Evolutionary conservation across 2,888 invertebrate species (phyloP), one percentile per base, ranked within the genome.

Genomic region (Drosophila cognata): DNA sequence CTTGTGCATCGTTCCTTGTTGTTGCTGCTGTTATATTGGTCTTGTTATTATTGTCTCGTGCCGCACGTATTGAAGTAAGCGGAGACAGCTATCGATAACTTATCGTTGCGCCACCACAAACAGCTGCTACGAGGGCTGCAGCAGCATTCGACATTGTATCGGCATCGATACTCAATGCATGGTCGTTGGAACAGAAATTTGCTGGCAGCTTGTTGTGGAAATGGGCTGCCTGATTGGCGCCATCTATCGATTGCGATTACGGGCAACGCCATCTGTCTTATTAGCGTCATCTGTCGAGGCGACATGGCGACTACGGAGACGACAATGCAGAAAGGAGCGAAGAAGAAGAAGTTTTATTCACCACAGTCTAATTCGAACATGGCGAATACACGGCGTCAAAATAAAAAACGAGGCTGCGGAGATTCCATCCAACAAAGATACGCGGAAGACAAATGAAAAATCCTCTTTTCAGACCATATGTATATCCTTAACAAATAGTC

Each of bases 31-130:
- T 2, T 67, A 43, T 28, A 36, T 35, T 48, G n/a, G 7, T 25
- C 21, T 36, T 55, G 36, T 63, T 68, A 16, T 77, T 78, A 58
- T 70, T 78, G 70, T 66, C 65, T 52, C 74, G 67, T 78, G 78
- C 52, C 31, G 48, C 18, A 60, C 36, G 13, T 66, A 58, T 56
- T 55, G 38, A 8, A 61, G 33, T 59, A 55, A 25, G 50, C 50
- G 48, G 16, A 36, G 43, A 31, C 46, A 50, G 41, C 11, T 50
- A 53, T 29, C 72, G 71, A 63, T 55, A 50, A 33, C 28, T 10
- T 60, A 67, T 75, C 56, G 75, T 0, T 28, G 13, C 16, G 21
- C 71, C 75, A 28, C 76, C 76, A 67, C 75, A 52, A n/a, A 33
- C 69, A 64, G 64, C 69, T 69, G 75, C 2, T 52, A 3, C 57